Percentiles rank a stretch among this genome's conserved stretches.
Evolutionary conservation across 2,113 vertebrate species (phyloP).

Genomic region (Tonatia bakeri): DNA sequence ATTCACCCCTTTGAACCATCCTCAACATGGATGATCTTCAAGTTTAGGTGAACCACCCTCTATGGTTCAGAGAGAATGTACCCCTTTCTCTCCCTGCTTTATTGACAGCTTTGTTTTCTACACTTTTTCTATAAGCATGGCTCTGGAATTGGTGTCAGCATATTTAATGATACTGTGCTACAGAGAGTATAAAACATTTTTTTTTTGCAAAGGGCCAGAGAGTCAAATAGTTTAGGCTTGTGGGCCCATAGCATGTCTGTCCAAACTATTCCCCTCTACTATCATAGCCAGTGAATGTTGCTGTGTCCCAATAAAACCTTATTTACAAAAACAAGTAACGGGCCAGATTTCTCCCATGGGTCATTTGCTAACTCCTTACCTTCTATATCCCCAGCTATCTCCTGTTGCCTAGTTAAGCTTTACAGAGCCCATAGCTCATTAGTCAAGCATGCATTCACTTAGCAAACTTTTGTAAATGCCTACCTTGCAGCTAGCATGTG

Average conservation of each 20-base stretch:
- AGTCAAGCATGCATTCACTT: neutral
- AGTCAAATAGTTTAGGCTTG: neutral
- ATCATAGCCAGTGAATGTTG: fast-evolving
- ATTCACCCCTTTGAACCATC: neutral
- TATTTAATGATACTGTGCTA: neutral
- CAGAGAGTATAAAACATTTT: neutral
- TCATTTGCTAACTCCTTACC: neutral
- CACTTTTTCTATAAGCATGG: too few species aligned
- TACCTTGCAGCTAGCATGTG: neutral
- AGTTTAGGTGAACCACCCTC: neutral
- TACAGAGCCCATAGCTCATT: neutral
- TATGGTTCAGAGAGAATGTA: neutral
- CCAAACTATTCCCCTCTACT: neutral
- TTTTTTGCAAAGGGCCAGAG: neutral
- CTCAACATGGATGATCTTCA: neutral
- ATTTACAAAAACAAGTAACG: neutral
- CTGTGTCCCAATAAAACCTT: neutral
- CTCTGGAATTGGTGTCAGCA: neutral
- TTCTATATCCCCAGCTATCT: neutral
- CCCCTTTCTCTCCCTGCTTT: neutral
- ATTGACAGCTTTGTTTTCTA: neutral
- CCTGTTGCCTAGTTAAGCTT: neutral
- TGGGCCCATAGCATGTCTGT: neutral
- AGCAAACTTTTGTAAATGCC: neutral
- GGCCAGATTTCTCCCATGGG: neutral